Percentiles rank a stretch among this genome's conserved stretches.
phyloP scores from a whole-genome alignment of 2,888 invertebrate genomes.

The Eupithecia centaureata region DNA sequence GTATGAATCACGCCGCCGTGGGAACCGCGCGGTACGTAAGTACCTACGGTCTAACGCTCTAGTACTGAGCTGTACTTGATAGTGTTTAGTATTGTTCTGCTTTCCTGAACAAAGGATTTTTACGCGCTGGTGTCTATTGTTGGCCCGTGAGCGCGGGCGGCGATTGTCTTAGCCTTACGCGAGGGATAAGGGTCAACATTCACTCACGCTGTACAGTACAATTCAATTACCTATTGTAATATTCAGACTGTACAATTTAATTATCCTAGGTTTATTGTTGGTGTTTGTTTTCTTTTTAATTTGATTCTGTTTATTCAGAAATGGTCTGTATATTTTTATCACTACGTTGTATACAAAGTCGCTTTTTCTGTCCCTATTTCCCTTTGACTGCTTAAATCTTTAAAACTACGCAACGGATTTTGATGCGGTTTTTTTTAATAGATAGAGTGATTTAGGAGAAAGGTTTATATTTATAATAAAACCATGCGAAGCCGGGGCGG shows the following conservation, averaged over 20 bases:
- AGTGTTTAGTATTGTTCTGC: conserved; percentile 34
- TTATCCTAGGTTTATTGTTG: too few species aligned
- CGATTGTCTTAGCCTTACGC: conserved; percentile 20
- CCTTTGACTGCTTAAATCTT: too few species aligned
- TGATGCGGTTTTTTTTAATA: too few species aligned
- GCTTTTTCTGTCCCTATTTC: too few species aligned
- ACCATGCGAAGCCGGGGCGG: too few species aligned
- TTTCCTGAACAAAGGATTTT: conserved; percentile 32
- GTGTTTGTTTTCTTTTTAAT: too few species aligned
- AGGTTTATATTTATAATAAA: too few species aligned
- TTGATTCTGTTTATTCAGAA: too few species aligned
- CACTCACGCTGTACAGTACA: background rate
- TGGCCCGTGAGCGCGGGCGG: conserved; percentile 10
- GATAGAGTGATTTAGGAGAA: too few species aligned
- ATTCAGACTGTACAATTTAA: conserved; percentile 1
- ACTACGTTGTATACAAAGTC: too few species aligned
- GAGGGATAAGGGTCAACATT: conserved; percentile 13
- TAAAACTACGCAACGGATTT: too few species aligned
- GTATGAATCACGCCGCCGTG: conserved; percentile 30
- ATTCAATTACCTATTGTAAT: background rate
- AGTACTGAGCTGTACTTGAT: conserved; percentile 6
- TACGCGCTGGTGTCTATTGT: conserved; percentile 33
- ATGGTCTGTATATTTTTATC: too few species aligned
- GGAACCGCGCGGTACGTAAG: conserved; percentile 25
- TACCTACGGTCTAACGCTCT: background rate